These are phyloP conservation scores for Paramisgurnus dabryanus DNA, from an alignment of 2,113 vertebrate species.

Conservation along the genomic window DNA sequence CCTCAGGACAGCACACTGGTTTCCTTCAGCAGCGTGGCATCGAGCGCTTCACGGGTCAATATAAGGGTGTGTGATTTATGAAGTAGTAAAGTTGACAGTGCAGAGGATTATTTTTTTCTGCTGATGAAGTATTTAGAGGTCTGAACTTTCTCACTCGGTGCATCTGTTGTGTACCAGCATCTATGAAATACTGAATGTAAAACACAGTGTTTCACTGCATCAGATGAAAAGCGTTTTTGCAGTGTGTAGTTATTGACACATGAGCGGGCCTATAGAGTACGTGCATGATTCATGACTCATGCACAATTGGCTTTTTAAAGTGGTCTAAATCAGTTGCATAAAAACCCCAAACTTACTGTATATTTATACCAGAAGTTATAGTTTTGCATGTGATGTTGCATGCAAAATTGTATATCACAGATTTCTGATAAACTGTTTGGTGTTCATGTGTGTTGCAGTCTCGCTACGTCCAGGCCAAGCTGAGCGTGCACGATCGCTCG, in stretches of 20 bases:
- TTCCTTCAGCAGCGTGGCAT: slow-evolving; percentile 26
- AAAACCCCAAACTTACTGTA: background rate
- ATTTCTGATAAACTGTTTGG: background rate
- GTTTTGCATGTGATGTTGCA: too few relatives aligned
- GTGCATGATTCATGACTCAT: too few relatives aligned
- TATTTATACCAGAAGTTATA: too few relatives aligned
- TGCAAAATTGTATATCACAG: too few relatives aligned
- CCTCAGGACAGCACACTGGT: slow-evolving; percentile 45
- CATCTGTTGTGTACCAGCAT: background rate
- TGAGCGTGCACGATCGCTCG: slow-evolving; percentile 95
- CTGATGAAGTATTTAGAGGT: background rate
- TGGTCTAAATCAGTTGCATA: background rate
- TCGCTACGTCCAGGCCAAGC: slow-evolving; percentile 92
- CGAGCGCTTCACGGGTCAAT: background rate
- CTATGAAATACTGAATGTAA: background rate
- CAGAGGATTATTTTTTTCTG: background rate
- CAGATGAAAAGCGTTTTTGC: too few relatives aligned
- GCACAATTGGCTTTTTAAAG: too few relatives aligned
- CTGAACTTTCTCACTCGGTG: background rate
- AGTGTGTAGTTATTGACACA: too few relatives aligned
- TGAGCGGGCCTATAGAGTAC: too few relatives aligned
- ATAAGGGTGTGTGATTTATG: slow-evolving; percentile 2
- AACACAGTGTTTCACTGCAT: background rate
- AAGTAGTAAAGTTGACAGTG: background rate
- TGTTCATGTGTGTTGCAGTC: slow-evolving; percentile 72